Evolutionary conservation across 2,797 vertebrate genomes (phyloP).

Genomic region (Brotula barbata): DNA sequence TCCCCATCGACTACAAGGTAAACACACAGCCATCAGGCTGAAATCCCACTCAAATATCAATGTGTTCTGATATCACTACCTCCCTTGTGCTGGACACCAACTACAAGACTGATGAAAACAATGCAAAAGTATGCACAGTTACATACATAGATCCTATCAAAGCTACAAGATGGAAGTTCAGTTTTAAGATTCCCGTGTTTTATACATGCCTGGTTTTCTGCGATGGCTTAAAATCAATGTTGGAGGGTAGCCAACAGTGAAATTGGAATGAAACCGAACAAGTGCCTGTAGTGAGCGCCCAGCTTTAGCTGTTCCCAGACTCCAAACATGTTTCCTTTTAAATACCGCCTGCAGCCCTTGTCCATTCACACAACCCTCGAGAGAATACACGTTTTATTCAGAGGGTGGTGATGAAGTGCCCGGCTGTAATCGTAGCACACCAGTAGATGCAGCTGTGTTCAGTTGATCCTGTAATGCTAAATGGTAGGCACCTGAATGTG

Average conservation of each 20-base stretch:
- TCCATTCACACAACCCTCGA: constrained; percentile 46
- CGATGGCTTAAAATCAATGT: constrained; percentile 23
- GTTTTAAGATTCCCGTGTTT: constrained; percentile 33
- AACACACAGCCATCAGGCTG: constrained; percentile 41
- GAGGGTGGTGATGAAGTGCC: constrained; percentile 45
- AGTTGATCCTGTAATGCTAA: constrained; percentile 24
- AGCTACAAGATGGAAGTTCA: constrained; percentile 27
- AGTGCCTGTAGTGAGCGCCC: constrained; percentile 65
- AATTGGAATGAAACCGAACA: constrained; percentile 33
- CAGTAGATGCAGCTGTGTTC: constrained; percentile 23
- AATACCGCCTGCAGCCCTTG: constrained; percentile 37
- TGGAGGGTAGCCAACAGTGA: constrained; percentile 46
- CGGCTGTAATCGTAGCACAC: constrained; percentile 41
- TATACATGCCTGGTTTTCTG: constrained; percentile 22
- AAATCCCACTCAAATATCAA: constrained; percentile 38
- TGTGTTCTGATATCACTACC: constrained; percentile 33
- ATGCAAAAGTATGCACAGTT: constrained; percentile 31
- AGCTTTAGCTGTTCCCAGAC: constrained; percentile 77
- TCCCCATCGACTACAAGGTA: constrained; percentile 45
- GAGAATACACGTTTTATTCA: constrained; percentile 61
- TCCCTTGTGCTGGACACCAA: constrained; percentile 68
- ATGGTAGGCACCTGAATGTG: constrained; percentile 57
- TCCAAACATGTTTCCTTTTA: constrained; percentile 74
- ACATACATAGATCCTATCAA: constrained; percentile 28
- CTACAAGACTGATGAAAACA: constrained; percentile 48